phyloP scores from a whole-genome alignment of 2,113 vertebrate species.

The Calyptomena viridis region DNA sequence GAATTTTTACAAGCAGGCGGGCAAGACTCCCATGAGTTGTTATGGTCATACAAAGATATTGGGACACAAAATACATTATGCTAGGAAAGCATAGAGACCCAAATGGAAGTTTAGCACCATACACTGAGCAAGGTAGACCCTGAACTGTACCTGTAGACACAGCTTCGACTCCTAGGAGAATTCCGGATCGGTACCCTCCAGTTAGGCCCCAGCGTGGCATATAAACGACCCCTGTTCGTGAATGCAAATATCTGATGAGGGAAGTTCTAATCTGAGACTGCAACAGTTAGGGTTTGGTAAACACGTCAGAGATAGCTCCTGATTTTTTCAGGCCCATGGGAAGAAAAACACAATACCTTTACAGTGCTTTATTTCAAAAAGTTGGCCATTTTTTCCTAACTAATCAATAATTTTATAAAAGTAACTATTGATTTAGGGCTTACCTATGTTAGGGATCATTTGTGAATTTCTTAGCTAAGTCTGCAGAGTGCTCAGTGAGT shows the following conservation, averaged over 20 bases:
- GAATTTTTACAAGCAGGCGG: not conserved
- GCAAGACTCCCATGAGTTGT: not conserved
- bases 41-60: not conserved
- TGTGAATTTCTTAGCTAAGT: not conserved
- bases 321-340: not conserved
- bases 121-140: slow-evolving; percentile 5
- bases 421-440: not conserved
- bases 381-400: not conserved
- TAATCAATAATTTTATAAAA: not conserved
- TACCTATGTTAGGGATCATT: slow-evolving; percentile 3
- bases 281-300: not conserved
- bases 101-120: not conserved
- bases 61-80: not conserved
- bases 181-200: slow-evolving; percentile 90
- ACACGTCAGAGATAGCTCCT: not conserved
- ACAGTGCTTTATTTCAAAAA: not conserved
- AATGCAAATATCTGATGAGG: slow-evolving; percentile 65
- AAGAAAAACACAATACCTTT: not conserved
- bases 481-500: slow-evolving; percentile 4
- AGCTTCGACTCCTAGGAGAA: slow-evolving; percentile 89
- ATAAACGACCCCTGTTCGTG: slow-evolving; percentile 91
- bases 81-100: not conserved
- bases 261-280: not conserved
- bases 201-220: slow-evolving; percentile 94
- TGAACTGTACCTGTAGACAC: slow-evolving; percentile 87